Conservation (phyloP, 2,888 invertebrate species). For the Allolobophora icterica region DNA sequence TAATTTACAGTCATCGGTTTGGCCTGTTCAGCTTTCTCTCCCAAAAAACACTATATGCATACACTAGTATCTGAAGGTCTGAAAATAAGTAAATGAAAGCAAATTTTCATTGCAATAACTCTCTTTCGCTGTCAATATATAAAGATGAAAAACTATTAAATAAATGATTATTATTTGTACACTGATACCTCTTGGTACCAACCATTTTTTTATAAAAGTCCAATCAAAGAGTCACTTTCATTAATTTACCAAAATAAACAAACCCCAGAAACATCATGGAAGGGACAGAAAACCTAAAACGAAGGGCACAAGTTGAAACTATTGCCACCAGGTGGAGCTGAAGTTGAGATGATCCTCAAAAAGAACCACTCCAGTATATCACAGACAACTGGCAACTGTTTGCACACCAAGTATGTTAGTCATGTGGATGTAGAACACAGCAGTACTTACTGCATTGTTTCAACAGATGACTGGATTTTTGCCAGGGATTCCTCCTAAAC, state of each 20-base stretch:
- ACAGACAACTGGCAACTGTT: neutral
- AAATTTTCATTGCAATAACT: no score
- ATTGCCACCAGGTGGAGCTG: neutral
- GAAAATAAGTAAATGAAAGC: no score
- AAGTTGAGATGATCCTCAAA: neutral
- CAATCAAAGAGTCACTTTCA: neutral
- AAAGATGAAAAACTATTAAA: no score
- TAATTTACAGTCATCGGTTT: no score
- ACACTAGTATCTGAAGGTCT: no score
- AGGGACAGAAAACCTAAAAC: neutral
- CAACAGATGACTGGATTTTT: neutral
- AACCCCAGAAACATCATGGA: neutral
- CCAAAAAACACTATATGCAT: no score
- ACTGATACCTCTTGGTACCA: no score
- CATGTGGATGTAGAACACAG: neutral
- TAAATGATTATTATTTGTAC: no score
- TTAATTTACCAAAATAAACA: neutral
- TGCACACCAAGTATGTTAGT: neutral
- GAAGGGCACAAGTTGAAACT: neutral
- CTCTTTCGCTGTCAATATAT: no score
- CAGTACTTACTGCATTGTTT: neutral
- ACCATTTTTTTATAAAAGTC: neutral
- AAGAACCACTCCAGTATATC: neutral
- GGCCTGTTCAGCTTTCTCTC: no score
- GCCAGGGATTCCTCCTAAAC: neutral